Conservation (phyloP, 2,113 vertebrate species). For the Choloepus hoffmanni region DNA sequence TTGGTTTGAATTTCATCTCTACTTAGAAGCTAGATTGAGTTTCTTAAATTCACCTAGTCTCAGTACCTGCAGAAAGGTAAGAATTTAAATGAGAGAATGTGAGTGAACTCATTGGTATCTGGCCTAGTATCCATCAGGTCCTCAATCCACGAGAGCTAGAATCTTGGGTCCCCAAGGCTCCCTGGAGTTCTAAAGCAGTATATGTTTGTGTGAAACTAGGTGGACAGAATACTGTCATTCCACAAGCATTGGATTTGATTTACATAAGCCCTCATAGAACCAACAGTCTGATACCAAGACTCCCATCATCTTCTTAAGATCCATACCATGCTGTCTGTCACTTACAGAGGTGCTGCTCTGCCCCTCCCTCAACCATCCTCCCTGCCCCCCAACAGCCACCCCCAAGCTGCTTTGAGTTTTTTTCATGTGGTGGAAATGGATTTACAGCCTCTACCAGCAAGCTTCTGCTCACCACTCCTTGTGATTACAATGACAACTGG, state of each 20-base stretch:
- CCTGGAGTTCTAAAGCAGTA: not conserved
- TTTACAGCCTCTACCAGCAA: constrained; percentile 24
- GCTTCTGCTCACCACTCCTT: not conserved
- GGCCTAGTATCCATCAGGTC: not conserved
- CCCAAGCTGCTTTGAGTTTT: not conserved
- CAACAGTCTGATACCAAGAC: not conserved
- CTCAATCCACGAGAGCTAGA: not conserved
- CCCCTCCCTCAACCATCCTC: too few species aligned
- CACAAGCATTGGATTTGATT: not conserved
- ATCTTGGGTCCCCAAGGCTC: not conserved
- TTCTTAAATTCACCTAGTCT: not conserved
- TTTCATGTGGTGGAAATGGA: not conserved
- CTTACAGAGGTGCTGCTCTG: not conserved
- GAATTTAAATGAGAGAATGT: not conserved
- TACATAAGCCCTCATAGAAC: constrained; percentile 13
- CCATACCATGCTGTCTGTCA: not conserved
- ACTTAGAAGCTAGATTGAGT: not conserved
- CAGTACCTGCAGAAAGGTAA: not conserved
- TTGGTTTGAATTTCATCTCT: constrained; percentile 37
- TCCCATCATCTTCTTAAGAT: not conserved
- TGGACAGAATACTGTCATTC: not conserved
- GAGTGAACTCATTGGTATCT: not conserved
- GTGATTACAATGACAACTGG: constrained; percentile 60
- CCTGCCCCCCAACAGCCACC: not conserved
- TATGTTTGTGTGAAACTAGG: not conserved